Base-by-base conservation (phyloP, 2,888 invertebrate species). In the Saturnia pavonia region DNA sequence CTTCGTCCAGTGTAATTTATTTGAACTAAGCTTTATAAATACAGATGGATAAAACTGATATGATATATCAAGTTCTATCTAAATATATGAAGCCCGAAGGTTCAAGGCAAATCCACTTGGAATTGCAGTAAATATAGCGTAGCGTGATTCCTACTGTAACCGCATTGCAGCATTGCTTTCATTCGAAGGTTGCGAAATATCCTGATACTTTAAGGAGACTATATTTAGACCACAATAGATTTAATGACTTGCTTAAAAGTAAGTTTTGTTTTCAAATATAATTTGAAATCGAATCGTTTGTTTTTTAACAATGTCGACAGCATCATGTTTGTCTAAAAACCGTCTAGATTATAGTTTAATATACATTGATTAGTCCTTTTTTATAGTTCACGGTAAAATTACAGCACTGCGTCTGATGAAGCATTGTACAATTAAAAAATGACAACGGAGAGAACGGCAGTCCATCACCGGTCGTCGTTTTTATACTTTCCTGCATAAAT, bases 101-200 rank as follows among this genome's bases (percentile, higher is more conserved):
- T 82, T 77, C 72, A 77, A 74, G 78, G 77, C 77, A 48, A 67
- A 72, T 72, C 48, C 67, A 60, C 71, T 82, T 81, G 81, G 81
- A 80, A 81, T 82, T 88, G 83, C 85, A 85, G 85, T 84, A 83
- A 78, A 81, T 1, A 85, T 82, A 82, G 79, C 80, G 74, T 90
- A 83, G 91, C 91, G 91, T 91, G 91, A 87, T 88, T 82, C 75
- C 78, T 74, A 76, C 69, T 74, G 57, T 60, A 75, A 77, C 91
- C 88, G 92, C 92, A 92, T 80, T 92, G 92, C 92, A 91, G 87
- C 86, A 86, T 80, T 82, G 82, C 77, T 81, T 81, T 75, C 70
- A 68, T 71, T 74, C 70, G 85, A 90, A 91, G 92, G 92, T 82
- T 87, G 76, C 71, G 74, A 79, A 72, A 79, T 87, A 88, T 91